phyloP scores from a whole-genome alignment of 2,113 vertebrate species.

The Rynchops niger region DNA sequence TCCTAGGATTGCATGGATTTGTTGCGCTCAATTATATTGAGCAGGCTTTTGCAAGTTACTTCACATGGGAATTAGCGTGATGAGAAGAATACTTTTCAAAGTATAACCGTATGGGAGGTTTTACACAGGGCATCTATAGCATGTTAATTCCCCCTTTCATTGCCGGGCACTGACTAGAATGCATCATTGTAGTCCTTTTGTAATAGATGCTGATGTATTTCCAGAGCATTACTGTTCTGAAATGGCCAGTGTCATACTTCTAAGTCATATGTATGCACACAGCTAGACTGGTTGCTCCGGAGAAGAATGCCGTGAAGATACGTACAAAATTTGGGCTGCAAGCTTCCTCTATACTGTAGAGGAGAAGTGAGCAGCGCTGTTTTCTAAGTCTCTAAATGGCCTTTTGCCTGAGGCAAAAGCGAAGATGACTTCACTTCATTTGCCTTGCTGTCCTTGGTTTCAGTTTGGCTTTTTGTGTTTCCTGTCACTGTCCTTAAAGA shows the following conservation, averaged over 20 bases:
- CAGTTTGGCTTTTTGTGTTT: background rate
- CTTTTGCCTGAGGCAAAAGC: background rate
- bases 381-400: background rate
- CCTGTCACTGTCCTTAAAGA: background rate
- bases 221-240: background rate
- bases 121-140: background rate
- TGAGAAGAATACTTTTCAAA: background rate
- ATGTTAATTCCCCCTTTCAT: background rate
- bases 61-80: background rate
- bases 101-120: background rate
- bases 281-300: background rate
- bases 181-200: background rate
- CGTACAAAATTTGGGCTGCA: background rate
- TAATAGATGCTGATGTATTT: background rate
- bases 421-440: background rate
- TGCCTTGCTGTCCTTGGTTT: background rate
- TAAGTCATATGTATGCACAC: too few species aligned
- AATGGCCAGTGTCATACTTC: background rate
- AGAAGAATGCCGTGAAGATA: background rate
- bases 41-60: background rate
- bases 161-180: background rate
- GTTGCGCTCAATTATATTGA: background rate
- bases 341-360: background rate
- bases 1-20: background rate
- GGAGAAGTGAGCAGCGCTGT: background rate